phyloP scores from a whole-genome alignment of 2,888 invertebrate genomes.

The Oeneis ivallda region DNA sequence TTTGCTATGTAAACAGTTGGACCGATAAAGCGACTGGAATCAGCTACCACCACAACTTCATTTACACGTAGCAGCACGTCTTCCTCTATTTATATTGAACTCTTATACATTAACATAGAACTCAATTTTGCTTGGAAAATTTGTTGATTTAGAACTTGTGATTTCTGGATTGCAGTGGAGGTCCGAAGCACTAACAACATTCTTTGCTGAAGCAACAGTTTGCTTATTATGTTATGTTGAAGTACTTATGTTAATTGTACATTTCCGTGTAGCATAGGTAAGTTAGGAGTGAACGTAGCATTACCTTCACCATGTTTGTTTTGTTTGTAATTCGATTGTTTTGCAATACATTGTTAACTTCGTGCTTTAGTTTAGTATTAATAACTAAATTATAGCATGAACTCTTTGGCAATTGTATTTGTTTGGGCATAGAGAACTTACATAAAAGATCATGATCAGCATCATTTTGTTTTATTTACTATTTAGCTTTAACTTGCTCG shows the following conservation, averaged over 20 bases:
- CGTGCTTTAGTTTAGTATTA: neutral
- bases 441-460: too few species aligned
- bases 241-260: conserved; percentile 18
- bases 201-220: conserved; percentile 39
- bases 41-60: conserved; percentile 2
- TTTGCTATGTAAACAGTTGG: conserved; percentile 40
- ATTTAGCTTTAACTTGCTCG: too few species aligned
- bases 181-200: conserved; percentile 25
- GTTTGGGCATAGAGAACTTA: too few species aligned
- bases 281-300: conserved; percentile 2
- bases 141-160: conserved; percentile 3
- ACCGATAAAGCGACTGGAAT: conserved; percentile 35
- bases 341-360: neutral
- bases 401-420: too few species aligned
- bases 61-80: conserved; percentile 2
- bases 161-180: neutral
- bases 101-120: neutral
- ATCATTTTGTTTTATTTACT: too few species aligned
- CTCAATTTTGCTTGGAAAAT: neutral
- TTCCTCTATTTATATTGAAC: neutral
- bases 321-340: neutral
- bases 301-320: neutral
- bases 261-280: conserved; percentile 16
- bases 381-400: too few species aligned
- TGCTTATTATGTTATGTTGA: conserved; percentile 31